Base-by-base conservation (phyloP, 1,140 invertebrate species). In the Melipona quadrifasciata region DNA sequence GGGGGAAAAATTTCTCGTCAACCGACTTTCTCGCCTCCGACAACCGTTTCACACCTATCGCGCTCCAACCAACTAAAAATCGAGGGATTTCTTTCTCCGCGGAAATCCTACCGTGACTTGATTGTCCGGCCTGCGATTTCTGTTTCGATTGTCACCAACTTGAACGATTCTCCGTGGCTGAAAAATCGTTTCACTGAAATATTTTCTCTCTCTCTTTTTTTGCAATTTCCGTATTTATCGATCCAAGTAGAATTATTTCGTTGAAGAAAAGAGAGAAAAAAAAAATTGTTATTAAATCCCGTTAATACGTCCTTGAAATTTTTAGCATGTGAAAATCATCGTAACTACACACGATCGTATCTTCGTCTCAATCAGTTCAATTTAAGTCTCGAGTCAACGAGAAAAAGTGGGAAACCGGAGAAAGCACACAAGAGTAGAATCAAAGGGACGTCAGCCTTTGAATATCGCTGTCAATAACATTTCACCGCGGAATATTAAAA, bases 401-500 rank as follows among this genome's bases (percentile, higher is more conserved):
- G 19, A 71, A 71, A 39, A 64, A 5, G 27, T 47, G n/a, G 27
- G 12, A 31, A n/a, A 72, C 2, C 19, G 55, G 34, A 53, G 21
- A 77, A 73, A 19, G 14, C 24, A 10, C 10, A 19, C 17, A 16
- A 57, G n/a, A n/a, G 57, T 64, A 55, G 47, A 88, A 67, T 27
- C 47, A 72, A 67, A 81, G 78, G 39, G 51, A 53, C 47, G 27
- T 82, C 11, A 27, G 19, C n/a, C 72, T 6, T 86, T 86, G n/a
- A 34, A 74, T 27, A 51, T 21, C 47, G 10, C 39, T 27, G 27
- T 72, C 67, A 72, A 76, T 73, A 84, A 85, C 82, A 68, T 82
- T 74, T 84, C 73, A 58, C 55, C 67, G 65, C 58, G 47, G 80
- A 51, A 70, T 83, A 80, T 90, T 84, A 80, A 87, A 87, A 90